Base-by-base conservation (phyloP, 2,888 invertebrate species). In the Stenotaenia linearis region DNA sequence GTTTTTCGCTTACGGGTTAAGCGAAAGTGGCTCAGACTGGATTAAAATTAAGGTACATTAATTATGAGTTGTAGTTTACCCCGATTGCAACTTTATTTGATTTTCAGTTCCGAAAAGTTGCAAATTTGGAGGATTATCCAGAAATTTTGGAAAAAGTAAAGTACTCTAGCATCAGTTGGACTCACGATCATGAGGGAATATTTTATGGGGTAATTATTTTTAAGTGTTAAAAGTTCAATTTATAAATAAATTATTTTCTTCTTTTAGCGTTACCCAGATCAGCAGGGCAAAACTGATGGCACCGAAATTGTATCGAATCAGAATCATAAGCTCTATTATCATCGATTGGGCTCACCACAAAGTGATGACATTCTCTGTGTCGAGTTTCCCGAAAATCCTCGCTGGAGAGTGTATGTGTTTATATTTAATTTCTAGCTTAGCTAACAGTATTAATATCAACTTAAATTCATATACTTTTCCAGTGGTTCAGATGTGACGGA, bases 21-120 rank as follows among this genome's bases (percentile, higher is more conserved):
- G 96, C 82, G 91, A 91, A 81, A 95, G 95, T 86, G 98, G 98
- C 0, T 97, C 97, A 0, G 98, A 99, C 86, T 98, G 98, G 98
- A 91, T 92, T 82, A 95, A 93, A 77, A 94, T 98, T 84, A 86
- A 88, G 84, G 88, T 61, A 61, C 25, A 23, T 61, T 7, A 69
- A 69, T 25, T 69, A 12, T 50, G 37, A 78, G 12, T 25, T 23
- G 28, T 75, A 7, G 12, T 75, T 75, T 75, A 30, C 18, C n/a
- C n/a, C n/a, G n/a, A n/a, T n/a, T n/a, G n/a, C 15, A 12, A 28
- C n/a, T 30, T 23, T n/a, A n/a, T 5, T 77, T 79, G 50, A 56
- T 21, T 81, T 83, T 81, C 75, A 85, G 84, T 83, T 85, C 74
- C 83, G 80, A 81, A 82, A 83, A 77, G 84, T 85, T 12, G 84